Conservation (phyloP, 2,113 vertebrate species). For the cat (Felis catus) region F.catus_Fca126_mat1.0 CM031418.1:127930501-127931000, state of each 20-base stretch:
- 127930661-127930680: conserved; percentile 47
- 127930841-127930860: neutral
- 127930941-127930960: fast-evolving
- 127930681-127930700: neutral
- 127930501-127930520: neutral
- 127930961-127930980: neutral
- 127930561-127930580: neutral
- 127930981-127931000: neutral
- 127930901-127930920: neutral
- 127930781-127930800: neutral
- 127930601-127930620: conserved; percentile 53
- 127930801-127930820: neutral
- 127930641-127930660: neutral
- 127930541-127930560: neutral
- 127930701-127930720: neutral
- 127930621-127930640: conserved; percentile 37
- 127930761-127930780: neutral
- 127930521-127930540: neutral
- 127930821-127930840: neutral
- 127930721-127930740: conserved; percentile 34
- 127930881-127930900: neutral
- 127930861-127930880: neutral
- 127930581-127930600: neutral
- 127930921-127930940: neutral
- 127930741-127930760: conserved; percentile 17